Evolutionary conservation across 2,888 invertebrate genomes (phyloP), one percentile per base, ranked within the genome.

Genomic region (Lottia gigantea): DNA sequence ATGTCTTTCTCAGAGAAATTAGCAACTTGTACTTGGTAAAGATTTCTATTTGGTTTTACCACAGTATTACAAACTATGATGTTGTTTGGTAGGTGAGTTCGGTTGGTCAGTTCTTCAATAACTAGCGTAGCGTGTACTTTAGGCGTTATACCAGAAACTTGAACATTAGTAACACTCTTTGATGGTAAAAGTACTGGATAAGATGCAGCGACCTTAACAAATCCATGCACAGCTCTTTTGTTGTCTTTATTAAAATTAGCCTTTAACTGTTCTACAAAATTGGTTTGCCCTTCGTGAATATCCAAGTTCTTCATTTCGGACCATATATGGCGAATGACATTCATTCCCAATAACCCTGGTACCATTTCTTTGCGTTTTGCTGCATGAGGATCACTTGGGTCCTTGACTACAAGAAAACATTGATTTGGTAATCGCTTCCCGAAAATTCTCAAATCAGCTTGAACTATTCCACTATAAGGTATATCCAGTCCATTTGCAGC

Each of bases 401-500:
- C 55, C 55, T 55, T 55, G 4, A 55, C 55, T 6, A 55, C 55
- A 19, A 55, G 12, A 2, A 55, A 23, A n/a, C 55, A 55, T 55
- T 55, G 19, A 55, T 55, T 12, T 11, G 55, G 19, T 19, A 19
- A 55, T 11, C 23, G 0, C 19, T 19, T 55, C 2, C 19, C 55
- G 8, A 55, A 19, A 12, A 55, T 19, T 11, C n/a, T 6, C 2
- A 55, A 19, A 23, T 55, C 55, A n/a, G 55, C 55, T 23, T 55
- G 19, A 11, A 55, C 11, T 12, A 55, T n/a, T 55, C 55, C 55
- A 55, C 7, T 12, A 19, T 55, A 55, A n/a, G 55, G 55, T 19
- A 55, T 55, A 7, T n/a, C n/a, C 7, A 63, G 25, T 14, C 64
- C 64, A 63, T 63, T 63, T 12, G 64, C 64, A 40, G 64, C 64